Conservation (phyloP, 2,113 vertebrate genomes). For the Platichthys flesus region DNA sequence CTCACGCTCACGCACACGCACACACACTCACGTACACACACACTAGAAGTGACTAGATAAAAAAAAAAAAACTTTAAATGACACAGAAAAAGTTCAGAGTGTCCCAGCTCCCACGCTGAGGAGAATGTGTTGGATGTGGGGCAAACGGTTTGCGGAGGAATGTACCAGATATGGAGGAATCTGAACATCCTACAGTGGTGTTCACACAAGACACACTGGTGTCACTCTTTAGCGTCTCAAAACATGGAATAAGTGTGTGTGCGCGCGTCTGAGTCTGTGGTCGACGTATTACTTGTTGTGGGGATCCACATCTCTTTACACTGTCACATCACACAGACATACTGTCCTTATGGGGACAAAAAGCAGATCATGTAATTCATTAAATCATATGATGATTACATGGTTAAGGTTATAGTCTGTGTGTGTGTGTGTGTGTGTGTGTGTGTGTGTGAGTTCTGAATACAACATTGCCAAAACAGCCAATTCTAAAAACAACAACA, state of each 20-base stretch:
- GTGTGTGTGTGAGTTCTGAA: neutral
- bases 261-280: neutral
- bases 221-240: conserved; percentile 17
- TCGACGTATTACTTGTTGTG: neutral
- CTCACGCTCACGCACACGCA: neutral
- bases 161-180: conserved; percentile 69
- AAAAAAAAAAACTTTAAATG: conserved; percentile 4
- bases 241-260: neutral
- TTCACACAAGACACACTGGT: conserved; percentile 4
- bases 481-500: no score
- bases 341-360: neutral
- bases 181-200: neutral
- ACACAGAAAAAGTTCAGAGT: conserved; percentile 47
- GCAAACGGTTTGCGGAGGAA: conserved; percentile 54
- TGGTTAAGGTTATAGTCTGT: neutral
- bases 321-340: neutral
- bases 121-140: conserved; percentile 51
- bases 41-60: conserved; percentile 10
- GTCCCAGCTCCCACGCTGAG: conserved; percentile 62
- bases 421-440: neutral
- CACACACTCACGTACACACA: no score
- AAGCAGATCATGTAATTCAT: neutral
- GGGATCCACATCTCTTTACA: neutral
- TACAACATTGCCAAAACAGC: no score
- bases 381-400: neutral